Conservation (phyloP, 2,113 vertebrate genomes). For the Coptodon bakossiorum region DNA sequence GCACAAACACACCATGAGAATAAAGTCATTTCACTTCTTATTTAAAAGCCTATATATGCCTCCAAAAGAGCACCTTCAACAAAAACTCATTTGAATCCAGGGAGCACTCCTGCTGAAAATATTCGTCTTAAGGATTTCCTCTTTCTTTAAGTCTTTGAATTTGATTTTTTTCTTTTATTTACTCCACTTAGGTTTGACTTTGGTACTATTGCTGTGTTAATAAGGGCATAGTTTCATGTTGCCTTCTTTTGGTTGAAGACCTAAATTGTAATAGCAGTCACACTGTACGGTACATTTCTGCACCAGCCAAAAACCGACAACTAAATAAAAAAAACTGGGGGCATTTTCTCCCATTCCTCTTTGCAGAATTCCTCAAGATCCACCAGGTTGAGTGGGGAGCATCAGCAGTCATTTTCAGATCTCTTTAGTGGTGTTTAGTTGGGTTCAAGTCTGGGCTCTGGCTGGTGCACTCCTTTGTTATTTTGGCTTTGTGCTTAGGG, state of each 20-base stretch:
- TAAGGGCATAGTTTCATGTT: accelerated
- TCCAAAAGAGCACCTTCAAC: not conserved
- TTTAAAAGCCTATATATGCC: not conserved
- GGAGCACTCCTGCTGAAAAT: not conserved
- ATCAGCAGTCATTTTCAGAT: not conserved
- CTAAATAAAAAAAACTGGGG: not conserved
- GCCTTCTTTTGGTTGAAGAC: not conserved
- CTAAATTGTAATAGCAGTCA: not conserved
- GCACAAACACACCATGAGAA: not conserved
- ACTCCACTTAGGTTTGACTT: not conserved
- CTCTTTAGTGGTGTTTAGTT: not conserved
- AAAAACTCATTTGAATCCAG: not conserved
- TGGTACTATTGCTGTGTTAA: accelerated
- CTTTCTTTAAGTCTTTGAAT: not conserved
- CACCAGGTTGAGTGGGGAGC: not conserved
- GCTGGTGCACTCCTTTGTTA: not conserved
- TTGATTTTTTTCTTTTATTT: not conserved
- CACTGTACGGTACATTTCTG: not conserved
- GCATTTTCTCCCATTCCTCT: not conserved
- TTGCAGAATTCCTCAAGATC: not conserved
- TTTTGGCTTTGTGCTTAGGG: not conserved
- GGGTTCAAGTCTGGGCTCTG: not conserved
- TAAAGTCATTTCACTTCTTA: not conserved
- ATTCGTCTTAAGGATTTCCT: not conserved
- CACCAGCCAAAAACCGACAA: accelerated